A percentile compares a stretch with the other conserved stretches of the same genome.
Conservation (phyloP, 2,113 vertebrate species). For the Hemiprocne comata region DNA sequence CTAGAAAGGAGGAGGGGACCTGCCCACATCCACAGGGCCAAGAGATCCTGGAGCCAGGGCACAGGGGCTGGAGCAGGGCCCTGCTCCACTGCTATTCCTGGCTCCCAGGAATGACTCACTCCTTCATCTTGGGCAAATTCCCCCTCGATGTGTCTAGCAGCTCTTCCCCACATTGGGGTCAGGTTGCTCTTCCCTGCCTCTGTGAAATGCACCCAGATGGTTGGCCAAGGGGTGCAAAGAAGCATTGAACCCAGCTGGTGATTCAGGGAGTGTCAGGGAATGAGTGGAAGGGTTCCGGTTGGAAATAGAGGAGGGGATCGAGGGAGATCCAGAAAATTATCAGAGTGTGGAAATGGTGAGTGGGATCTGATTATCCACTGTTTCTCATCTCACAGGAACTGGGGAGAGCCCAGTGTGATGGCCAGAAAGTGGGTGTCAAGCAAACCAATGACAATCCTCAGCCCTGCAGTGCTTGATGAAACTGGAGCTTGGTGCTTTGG, state of each 20-base stretch:
- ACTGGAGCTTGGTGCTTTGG: not conserved
- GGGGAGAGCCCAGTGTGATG: not conserved
- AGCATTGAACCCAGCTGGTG: not conserved
- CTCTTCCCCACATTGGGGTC: not conserved
- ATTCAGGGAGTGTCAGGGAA: not conserved
- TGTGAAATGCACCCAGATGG: not conserved
- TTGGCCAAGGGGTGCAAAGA: not conserved
- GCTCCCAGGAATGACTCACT: not conserved
- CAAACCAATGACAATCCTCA: not conserved
- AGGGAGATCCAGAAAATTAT: not conserved
- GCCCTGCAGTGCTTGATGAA: not conserved
- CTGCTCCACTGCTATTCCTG: not conserved
- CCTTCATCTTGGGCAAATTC: not conserved
- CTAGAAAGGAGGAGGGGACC: not conserved
- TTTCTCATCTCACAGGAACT: not conserved
- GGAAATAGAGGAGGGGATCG: not conserved
- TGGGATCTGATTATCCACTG: accelerated
- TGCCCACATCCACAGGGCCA: accelerated
- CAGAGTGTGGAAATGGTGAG: not conserved
- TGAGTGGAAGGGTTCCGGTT: not conserved
- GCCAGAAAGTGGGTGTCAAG: not conserved
- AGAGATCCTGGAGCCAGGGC: accelerated
- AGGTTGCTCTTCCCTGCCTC: not conserved
- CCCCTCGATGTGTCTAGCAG: not conserved
- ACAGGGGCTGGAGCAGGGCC: not conserved